phyloP scores from a whole-genome alignment of 2,797 vertebrate genomes.

The Podargus strigoides region DNA sequence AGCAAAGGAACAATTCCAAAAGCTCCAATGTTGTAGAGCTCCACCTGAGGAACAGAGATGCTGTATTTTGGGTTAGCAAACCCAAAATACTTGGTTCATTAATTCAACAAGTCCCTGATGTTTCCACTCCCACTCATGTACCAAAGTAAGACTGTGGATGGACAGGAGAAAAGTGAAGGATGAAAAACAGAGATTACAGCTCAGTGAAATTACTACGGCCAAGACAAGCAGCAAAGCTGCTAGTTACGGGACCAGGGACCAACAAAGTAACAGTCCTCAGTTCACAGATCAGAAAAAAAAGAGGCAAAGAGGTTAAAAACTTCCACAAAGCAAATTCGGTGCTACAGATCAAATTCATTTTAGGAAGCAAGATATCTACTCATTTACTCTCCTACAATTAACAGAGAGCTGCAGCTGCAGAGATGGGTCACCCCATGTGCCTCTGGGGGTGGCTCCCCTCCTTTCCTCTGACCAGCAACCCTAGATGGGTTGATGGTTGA shows the following conservation, averaged over 20 bases:
- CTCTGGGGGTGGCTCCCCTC: neutral
- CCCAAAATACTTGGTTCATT: neutral
- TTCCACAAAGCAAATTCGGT: neutral
- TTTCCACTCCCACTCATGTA: neutral
- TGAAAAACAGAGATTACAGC: neutral
- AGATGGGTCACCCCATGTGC: rapidly evolving
- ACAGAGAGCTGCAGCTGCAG: neutral
- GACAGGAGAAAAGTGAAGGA: neutral
- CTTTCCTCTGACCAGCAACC: neutral
- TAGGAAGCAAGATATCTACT: neutral
- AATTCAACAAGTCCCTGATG: neutral
- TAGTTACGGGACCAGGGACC: neutral
- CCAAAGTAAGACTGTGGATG: neutral
- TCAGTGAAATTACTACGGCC: neutral
- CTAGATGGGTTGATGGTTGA: neutral
- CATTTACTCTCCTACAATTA: neutral
- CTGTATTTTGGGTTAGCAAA: neutral
- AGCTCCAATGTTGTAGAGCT: neutral
- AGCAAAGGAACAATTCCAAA: neutral
- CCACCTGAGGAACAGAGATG: neutral
- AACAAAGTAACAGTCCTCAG: neutral
- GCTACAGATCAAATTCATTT: neutral
- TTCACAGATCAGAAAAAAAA: neutral
- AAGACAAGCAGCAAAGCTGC: neutral
- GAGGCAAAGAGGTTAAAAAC: neutral